Percentiles rank a stretch among this genome's conserved stretches.
phyloP scores from a whole-genome alignment of 2,888 invertebrate genomes.

The Apamea epomidion region DNA sequence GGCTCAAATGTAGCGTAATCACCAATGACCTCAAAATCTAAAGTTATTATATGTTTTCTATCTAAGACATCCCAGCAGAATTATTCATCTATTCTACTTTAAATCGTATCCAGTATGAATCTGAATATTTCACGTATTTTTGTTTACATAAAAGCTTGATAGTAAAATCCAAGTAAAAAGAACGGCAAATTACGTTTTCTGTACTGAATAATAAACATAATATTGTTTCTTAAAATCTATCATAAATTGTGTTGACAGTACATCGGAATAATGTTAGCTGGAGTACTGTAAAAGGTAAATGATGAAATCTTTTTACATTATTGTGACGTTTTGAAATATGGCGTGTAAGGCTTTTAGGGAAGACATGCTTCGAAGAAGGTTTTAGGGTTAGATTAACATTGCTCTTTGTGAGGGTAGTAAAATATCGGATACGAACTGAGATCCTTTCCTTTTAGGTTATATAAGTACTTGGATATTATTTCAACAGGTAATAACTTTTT shows the following conservation, averaged over 20 bases:
- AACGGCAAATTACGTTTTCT: slow-evolving; percentile 16
- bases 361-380: slow-evolving; percentile 7
- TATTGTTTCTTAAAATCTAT: slow-evolving; percentile 43
- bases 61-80: not conserved
- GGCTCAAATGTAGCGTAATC: not conserved
- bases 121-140: slow-evolving; percentile 28
- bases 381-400: slow-evolving; percentile 23
- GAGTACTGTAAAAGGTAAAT: slow-evolving; percentile 10
- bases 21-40: not conserved
- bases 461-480: not conserved
- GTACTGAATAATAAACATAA: slow-evolving; percentile 43
- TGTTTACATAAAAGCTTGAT: slow-evolving; percentile 36
- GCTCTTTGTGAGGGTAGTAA: slow-evolving; percentile 5
- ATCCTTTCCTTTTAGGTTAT: not conserved
- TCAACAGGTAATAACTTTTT: not conserved
- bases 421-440: not conserved
- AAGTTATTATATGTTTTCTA: not conserved
- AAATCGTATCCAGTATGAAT: slow-evolving; percentile 25
- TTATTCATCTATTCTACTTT: slow-evolving; percentile 8
- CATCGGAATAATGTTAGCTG: slow-evolving; percentile 42
- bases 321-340: slow-evolving; percentile 49
- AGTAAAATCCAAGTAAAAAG: slow-evolving; percentile 12
- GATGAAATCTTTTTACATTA: slow-evolving; percentile 45
- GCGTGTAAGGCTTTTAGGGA: slow-evolving; percentile 40
- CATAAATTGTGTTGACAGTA: slow-evolving; percentile 44